A percentile compares a stretch with the other conserved stretches of the same genome.
These are phyloP conservation scores for Myotis yumanensis DNA, from an alignment of 2,113 vertebrate genomes.

Conservation along the genomic window DNA sequence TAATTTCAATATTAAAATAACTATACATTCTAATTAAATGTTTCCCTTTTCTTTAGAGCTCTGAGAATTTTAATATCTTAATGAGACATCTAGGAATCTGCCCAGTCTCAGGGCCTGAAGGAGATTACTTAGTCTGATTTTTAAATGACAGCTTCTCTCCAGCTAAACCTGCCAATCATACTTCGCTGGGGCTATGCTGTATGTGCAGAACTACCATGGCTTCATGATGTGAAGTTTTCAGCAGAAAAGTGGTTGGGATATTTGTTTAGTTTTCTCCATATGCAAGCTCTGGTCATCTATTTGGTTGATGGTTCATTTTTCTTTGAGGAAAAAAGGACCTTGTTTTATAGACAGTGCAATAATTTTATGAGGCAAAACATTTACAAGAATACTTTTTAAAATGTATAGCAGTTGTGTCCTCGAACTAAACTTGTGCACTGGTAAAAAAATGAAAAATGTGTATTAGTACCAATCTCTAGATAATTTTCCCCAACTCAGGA, in stretches of 20 bases:
- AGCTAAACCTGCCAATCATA: neutral
- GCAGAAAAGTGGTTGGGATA: neutral
- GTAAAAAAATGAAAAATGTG: neutral
- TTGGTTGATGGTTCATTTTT: neutral
- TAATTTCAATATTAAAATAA: neutral
- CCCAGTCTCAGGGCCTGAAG: neutral
- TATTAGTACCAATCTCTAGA: neutral
- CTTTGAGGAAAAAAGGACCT: neutral
- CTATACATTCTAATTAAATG: neutral
- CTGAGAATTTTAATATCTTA: slow-evolving; percentile 4
- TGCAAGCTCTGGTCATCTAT: neutral
- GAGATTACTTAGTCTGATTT: neutral
- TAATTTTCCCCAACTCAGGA: neutral
- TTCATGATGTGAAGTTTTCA: neutral
- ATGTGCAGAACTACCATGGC: neutral
- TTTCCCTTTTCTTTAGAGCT: neutral
- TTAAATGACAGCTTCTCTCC: neutral
- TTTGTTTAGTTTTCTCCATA: neutral
- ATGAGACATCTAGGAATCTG: neutral
- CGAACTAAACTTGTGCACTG: neutral
- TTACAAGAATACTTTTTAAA: neutral
- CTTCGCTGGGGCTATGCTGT: neutral
- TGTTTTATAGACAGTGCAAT: neutral
- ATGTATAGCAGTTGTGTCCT: neutral
- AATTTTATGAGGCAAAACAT: neutral